Percentiles rank a stretch among this genome's conserved stretches.
Evolutionary conservation across 1,140 invertebrate genomes (phyloP).

Genomic region (Heliconius himera): DNA sequence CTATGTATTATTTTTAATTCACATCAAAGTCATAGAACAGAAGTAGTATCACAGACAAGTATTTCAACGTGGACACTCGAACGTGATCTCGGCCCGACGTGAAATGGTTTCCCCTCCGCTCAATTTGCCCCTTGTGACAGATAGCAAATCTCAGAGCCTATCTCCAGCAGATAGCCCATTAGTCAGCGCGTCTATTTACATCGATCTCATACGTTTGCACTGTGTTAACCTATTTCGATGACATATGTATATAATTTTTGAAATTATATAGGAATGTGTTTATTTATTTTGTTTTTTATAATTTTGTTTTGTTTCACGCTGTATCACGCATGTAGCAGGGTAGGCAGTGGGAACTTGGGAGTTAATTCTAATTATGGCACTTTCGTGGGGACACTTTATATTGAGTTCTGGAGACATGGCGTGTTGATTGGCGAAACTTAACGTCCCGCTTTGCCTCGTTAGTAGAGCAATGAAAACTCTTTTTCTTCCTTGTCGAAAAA

Average conservation of each 20-base stretch:
- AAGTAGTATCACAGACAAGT: neutral
- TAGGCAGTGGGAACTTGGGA: too few relatives aligned
- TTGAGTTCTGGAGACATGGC: too few relatives aligned
- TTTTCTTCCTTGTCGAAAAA: too few relatives aligned
- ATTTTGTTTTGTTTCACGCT: too few relatives aligned
- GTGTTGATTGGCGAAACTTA: too few relatives aligned
- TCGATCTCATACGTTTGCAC: neutral
- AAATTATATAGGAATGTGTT: neutral
- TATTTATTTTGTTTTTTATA: neutral
- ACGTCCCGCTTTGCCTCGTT: too few relatives aligned
- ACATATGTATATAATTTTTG: neutral
- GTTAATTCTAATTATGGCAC: too few relatives aligned
- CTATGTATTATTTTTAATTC: neutral
- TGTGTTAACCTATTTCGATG: neutral
- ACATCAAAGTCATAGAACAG: neutral
- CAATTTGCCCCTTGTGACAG: conserved; percentile 6
- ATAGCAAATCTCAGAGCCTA: conserved; percentile 8
- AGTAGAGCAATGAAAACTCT: too few relatives aligned
- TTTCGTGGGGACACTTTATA: too few relatives aligned
- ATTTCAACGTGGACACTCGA: neutral
- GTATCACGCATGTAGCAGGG: too few relatives aligned
- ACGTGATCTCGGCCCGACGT: neutral
- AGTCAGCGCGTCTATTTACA: neutral
- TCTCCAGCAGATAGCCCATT: neutral
- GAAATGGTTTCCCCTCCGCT: neutral